Conservation (phyloP, 2,113 vertebrate species). For the Callionymus lyra region DNA sequence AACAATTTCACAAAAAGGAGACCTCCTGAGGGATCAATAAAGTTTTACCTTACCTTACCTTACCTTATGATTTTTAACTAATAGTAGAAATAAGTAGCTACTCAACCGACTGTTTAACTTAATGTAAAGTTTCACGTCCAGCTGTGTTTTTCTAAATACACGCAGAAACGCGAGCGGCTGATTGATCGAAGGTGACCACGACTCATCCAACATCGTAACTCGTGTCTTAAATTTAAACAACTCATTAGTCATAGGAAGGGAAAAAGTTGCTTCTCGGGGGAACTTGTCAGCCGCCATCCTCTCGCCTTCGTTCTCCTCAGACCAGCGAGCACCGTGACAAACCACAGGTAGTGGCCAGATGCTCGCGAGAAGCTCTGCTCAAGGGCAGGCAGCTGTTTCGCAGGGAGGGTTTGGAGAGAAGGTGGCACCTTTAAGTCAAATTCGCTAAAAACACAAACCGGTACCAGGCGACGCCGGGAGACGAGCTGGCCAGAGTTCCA, state of each 20-base stretch:
- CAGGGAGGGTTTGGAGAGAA: slow-evolving; percentile 33
- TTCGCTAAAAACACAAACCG: slow-evolving; percentile 52
- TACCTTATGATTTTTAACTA: too few relatives aligned
- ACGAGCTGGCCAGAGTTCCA: slow-evolving; percentile 71
- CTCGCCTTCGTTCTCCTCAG: slow-evolving; percentile 51
- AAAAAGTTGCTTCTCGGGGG: slow-evolving; percentile 33
- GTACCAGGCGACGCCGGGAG: slow-evolving; percentile 47
- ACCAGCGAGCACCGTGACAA: slow-evolving; percentile 65
- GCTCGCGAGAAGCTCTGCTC: slow-evolving; percentile 48
- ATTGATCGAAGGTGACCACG: too few relatives aligned
- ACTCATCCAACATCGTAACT: neutral
- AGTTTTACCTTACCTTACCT: too few relatives aligned
- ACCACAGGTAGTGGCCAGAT: slow-evolving; percentile 60
- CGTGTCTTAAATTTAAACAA: slow-evolving; percentile 8
- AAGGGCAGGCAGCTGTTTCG: slow-evolving; percentile 70
- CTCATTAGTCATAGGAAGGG: slow-evolving; percentile 27
- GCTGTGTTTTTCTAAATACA: too few relatives aligned
- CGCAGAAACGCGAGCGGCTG: too few relatives aligned
- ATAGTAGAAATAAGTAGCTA: too few relatives aligned
- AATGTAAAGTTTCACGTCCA: too few relatives aligned
- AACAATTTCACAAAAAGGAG: too few relatives aligned
- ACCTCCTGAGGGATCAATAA: too few relatives aligned
- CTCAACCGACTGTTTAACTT: too few relatives aligned
- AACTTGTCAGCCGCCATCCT: slow-evolving; percentile 23
- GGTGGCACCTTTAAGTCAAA: slow-evolving; percentile 47